phyloP scores from a whole-genome alignment of 2,113 vertebrate genomes.

The Tenebrosternarchus preto region DNA sequence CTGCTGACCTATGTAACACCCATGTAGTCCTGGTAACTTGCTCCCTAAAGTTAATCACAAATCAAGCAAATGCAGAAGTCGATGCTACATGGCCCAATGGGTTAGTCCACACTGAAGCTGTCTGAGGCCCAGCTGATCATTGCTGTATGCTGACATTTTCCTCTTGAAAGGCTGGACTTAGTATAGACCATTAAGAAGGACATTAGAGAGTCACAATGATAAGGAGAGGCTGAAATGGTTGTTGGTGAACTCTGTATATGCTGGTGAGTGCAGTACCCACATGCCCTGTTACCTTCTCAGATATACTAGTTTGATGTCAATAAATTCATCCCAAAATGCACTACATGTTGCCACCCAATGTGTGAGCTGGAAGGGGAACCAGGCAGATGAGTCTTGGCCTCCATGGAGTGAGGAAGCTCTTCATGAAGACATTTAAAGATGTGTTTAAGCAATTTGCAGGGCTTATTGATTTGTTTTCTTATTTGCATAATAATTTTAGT shows the following conservation, averaged over 20 bases:
- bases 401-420: neutral
- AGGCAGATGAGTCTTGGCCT: neutral
- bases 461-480: neutral
- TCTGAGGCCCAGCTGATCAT: constrained; percentile 5
- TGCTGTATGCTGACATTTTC: neutral
- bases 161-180: constrained; percentile 2
- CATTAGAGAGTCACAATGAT: too few relatives aligned
- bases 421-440: too few relatives aligned
- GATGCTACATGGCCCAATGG: neutral
- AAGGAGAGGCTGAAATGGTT: too few relatives aligned
- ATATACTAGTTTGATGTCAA: neutral
- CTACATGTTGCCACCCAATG: neutral
- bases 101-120: neutral
- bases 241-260: neutral
- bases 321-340: constrained; percentile 33
- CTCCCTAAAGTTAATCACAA: too few relatives aligned
- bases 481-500: neutral
- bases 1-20: too few relatives aligned
- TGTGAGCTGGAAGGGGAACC: constrained; percentile 6
- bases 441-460: too few relatives aligned
- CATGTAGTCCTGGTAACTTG: too few relatives aligned
- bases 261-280: neutral
- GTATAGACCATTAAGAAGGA: neutral
- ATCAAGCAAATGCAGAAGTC: too few relatives aligned
- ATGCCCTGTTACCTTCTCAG: neutral